Evolutionary conservation across 1,140 invertebrate genomes (phyloP).

Genomic region (Ctenoplectra terminalis): DNA sequence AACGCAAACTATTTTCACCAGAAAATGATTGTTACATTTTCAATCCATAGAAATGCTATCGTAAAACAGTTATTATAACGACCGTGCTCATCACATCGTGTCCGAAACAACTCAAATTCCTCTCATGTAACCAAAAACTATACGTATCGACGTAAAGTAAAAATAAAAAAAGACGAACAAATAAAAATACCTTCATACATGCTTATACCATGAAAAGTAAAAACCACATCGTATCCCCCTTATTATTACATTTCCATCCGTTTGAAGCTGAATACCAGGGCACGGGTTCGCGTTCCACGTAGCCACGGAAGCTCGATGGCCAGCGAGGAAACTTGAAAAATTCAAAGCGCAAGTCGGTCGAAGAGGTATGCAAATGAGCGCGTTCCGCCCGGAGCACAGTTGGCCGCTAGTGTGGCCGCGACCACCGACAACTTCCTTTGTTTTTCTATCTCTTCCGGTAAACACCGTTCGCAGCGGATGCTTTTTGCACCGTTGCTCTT

Average conservation of each 20-base stretch:
- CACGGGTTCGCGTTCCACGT: not conserved
- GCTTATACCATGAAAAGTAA: not conserved
- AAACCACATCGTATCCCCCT: not conserved
- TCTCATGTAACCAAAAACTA: too few relatives aligned
- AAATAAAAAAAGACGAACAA: too few relatives aligned
- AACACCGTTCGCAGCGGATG: slow-evolving; percentile 22
- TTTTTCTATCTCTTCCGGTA: slow-evolving; percentile 9
- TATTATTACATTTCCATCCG: not conserved
- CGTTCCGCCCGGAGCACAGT: slow-evolving; percentile 27
- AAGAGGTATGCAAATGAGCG: slow-evolving; percentile 52
- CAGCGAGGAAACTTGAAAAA: slow-evolving; percentile 37
- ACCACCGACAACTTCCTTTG: not conserved
- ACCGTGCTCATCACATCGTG: too few relatives aligned
- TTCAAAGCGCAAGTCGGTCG: slow-evolving; percentile 24
- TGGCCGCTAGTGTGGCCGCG: not conserved
- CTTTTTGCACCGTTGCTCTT: slow-evolving; percentile 3
- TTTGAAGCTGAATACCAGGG: not conserved
- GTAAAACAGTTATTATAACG: too few relatives aligned
- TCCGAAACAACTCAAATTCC: too few relatives aligned
- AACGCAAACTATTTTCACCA: too few relatives aligned
- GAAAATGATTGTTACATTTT: too few relatives aligned
- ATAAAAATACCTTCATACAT: too few relatives aligned
- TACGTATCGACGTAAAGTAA: too few relatives aligned
- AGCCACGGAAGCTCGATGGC: not conserved
- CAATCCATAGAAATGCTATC: too few relatives aligned